Evolutionary conservation across 2,888 invertebrate genomes (phyloP).

Genomic region (Dicycla oo): DNA sequence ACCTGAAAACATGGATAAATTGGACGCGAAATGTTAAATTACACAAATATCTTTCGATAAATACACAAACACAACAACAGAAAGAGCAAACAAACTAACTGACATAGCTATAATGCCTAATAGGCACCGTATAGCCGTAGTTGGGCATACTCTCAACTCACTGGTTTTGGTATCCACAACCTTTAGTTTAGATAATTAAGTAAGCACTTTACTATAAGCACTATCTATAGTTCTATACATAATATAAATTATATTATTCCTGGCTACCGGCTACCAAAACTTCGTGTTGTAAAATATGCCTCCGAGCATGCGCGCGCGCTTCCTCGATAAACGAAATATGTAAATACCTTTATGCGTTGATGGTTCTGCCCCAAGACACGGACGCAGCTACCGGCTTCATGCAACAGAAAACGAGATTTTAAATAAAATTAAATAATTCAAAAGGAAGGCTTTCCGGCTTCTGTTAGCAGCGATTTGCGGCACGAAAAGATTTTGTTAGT

Average conservation of each 20-base stretch:
- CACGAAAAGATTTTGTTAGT: conserved; percentile 19
- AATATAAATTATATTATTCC: conserved; percentile 23
- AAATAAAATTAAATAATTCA: conserved; percentile 66
- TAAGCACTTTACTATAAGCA: conserved; percentile 16
- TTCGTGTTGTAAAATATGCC: conserved; percentile 75
- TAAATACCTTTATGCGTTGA: conserved; percentile 46
- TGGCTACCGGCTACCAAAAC: conserved; percentile 64
- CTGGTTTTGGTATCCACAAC: conserved; percentile 16
- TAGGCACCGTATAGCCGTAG: background rate
- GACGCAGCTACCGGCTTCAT: conserved; percentile 83
- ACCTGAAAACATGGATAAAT: background rate
- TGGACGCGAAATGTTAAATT: background rate
- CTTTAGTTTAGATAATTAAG: conserved; percentile 21
- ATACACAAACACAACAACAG: background rate
- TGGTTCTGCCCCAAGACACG: conserved; percentile 75
- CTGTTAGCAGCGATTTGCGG: conserved; percentile 44
- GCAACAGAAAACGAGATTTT: conserved; percentile 74
- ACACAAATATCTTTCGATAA: background rate
- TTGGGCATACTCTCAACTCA: background rate
- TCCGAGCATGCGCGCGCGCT: conserved; percentile 67
- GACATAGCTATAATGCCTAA: background rate
- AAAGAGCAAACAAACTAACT: conserved; percentile 1
- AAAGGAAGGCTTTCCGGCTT: conserved; percentile 50
- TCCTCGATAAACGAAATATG: conserved; percentile 55
- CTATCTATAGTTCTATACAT: conserved; percentile 35